A percentile compares a stretch with the other conserved stretches of the same genome.
Evolutionary conservation across 2,797 vertebrate genomes (phyloP).

Genomic region (Microctenopoma stevenorrisi): DNA sequence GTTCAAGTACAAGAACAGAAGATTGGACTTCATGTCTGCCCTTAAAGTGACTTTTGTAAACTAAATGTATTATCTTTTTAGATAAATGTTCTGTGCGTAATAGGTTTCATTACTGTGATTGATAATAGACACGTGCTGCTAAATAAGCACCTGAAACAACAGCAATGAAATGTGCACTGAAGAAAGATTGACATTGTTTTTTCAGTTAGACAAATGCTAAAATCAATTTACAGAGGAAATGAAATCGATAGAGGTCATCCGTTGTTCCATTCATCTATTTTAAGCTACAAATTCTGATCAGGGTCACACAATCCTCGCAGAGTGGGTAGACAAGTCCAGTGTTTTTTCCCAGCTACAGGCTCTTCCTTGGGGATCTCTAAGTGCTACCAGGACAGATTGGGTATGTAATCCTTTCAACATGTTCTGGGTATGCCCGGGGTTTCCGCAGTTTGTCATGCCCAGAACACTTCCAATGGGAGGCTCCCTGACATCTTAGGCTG

Average conservation of each 20-base stretch:
- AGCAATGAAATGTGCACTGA: slow-evolving; percentile 18
- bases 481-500: slow-evolving; percentile 39
- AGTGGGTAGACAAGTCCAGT: slow-evolving; percentile 16
- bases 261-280: slow-evolving; percentile 36
- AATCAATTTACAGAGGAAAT: slow-evolving; percentile 14
- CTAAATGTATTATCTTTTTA: slow-evolving; percentile 3
- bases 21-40: not conserved
- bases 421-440: slow-evolving; percentile 46
- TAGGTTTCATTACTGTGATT: slow-evolving; percentile 3
- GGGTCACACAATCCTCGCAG: slow-evolving; percentile 36
- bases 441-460: slow-evolving; percentile 47
- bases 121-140: not conserved
- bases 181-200: slow-evolving; percentile 20
- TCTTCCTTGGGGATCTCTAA: slow-evolving; percentile 45
- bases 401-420: slow-evolving; percentile 46
- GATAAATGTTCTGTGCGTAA: not conserved
- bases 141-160: slow-evolving; percentile 11
- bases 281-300: slow-evolving; percentile 28
- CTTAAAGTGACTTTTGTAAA: not conserved
- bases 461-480: slow-evolving; percentile 45
- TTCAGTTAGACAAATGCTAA: slow-evolving; percentile 21
- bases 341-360: slow-evolving; percentile 39
- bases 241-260: slow-evolving; percentile 27
- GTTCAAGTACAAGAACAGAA: slow-evolving; percentile 2
- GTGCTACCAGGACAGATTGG: slow-evolving; percentile 45